Percentiles rank a stretch among this genome's conserved stretches.
These are phyloP conservation scores for Nephrotoma flavescens DNA, from an alignment of 2,888 invertebrate species.

Conservation along the genomic window DNA sequence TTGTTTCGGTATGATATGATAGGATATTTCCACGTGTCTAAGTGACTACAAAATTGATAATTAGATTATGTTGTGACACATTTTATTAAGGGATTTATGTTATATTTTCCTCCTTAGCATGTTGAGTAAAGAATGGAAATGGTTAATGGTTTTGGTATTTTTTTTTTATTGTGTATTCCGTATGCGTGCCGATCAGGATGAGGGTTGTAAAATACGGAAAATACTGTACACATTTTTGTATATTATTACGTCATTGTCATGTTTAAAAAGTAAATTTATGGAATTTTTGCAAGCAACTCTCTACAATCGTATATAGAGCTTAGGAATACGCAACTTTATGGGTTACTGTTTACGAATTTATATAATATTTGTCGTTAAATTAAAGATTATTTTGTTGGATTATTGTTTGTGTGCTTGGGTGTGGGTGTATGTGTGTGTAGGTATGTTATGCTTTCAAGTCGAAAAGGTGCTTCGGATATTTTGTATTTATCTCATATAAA, in stretches of 20 bases:
- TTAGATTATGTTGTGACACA: neutral
- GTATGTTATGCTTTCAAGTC: neutral
- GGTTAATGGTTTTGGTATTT: too few species aligned
- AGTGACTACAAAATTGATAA: neutral
- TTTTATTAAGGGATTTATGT: neutral
- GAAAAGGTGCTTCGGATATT: neutral
- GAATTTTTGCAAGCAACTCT: neutral
- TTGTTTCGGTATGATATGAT: neutral
- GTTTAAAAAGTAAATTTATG: neutral
- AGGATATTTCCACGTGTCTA: neutral
- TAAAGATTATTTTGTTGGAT: neutral
- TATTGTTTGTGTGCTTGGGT: neutral
- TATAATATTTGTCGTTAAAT: neutral
- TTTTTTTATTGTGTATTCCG: neutral
- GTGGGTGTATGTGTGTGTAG: neutral
- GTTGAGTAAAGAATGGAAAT: too few species aligned
- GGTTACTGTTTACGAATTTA: neutral
- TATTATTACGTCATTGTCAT: neutral
- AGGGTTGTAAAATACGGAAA: neutral
- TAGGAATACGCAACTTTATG: neutral
- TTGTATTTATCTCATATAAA: too few species aligned
- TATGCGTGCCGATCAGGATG: neutral
- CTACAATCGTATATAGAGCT: neutral
- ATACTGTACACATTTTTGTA: neutral
- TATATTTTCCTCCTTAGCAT: neutral